Conservation (phyloP, 2,113 vertebrate genomes). For the Martes martes region DNA sequence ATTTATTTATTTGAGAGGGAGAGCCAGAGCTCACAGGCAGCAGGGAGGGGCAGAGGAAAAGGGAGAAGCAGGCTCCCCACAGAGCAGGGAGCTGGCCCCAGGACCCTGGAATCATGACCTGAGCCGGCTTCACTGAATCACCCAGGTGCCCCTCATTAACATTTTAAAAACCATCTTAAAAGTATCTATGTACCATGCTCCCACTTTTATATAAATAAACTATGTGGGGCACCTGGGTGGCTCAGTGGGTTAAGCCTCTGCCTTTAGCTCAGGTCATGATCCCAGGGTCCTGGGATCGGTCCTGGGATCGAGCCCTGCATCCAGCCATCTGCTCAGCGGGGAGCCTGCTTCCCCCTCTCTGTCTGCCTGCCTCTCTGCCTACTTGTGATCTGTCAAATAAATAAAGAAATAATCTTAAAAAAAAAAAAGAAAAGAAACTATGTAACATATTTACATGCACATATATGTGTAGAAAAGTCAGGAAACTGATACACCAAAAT, state of each 20-base stretch:
- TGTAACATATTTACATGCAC: background rate
- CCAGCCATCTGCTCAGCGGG: fast-evolving
- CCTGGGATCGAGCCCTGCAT: no score
- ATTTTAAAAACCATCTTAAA: background rate
- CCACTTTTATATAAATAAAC: background rate
- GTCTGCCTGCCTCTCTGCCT: no score
- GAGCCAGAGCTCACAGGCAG: background rate
- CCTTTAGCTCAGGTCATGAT: no score
- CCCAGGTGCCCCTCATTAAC: background rate
- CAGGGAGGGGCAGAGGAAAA: background rate
- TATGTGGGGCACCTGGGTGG: background rate
- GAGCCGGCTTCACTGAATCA: background rate
- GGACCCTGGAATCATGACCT: background rate
- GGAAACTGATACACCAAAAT: background rate
- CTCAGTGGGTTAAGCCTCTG: no score
- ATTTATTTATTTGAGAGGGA: background rate
- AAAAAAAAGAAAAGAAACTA: background rate
- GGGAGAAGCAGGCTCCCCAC: background rate
- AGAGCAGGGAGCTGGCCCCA: background rate
- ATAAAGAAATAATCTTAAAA: no score
- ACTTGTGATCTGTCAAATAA: no score
- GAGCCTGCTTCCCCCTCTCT: no score
- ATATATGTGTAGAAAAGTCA: background rate
- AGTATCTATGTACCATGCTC: background rate
- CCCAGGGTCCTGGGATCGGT: no score